Evolutionary conservation across 53 echinoderm and acorn worm genomes (phyloP), one percentile per base, ranked within the genome.

Genomic region (Glandiceps talaboti): DNA sequence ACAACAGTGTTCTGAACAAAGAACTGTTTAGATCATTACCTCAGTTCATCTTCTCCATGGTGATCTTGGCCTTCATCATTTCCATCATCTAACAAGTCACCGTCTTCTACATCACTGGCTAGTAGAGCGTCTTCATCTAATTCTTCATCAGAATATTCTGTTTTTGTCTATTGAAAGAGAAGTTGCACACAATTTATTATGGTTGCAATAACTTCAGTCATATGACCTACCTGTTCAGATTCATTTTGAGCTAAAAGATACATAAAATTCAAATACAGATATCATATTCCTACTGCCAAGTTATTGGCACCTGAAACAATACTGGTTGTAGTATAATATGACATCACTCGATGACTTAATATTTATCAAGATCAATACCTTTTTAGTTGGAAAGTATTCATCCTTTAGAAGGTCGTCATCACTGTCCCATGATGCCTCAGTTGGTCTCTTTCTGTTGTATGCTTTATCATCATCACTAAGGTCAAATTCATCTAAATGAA

Each of bases 111-210:
- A 29, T 97, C 97, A 73, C 97, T 97, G 75, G 86, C 91, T 1
- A 97, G 83, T 12, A 97, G 84, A 0, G 97, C 97, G 73, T 93
- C 97, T 83, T 97, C 97, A 31, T 97, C 97, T 0, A 97, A 32
- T 31, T 97, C 97, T 33, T 94, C 94, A 14, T 94, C 94, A 1
- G 85, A 82, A 26, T 84, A 80, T 14, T 82, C 86, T 74, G n/a
- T 29, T 32, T 77, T 77, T 28, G 29, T 20, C 86, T 86, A 77
- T 14, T 82, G n/a, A 26, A 27, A 27, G 0, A 79, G 0, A 27
- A 84, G 30, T 32, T 32, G 20, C 6, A 45, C 64, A 45, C 20
- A 12, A 45, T 45, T 45, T 45, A 45, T 20, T 45, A 45, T n/a
- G n/a, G n/a, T n/a, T n/a, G n/a, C n/a, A n/a, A n/a, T n/a, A n/a